Base-by-base conservation (phyloP, 1,140 invertebrate genomes). In the Pseudomyrmex dendroicus region DNA sequence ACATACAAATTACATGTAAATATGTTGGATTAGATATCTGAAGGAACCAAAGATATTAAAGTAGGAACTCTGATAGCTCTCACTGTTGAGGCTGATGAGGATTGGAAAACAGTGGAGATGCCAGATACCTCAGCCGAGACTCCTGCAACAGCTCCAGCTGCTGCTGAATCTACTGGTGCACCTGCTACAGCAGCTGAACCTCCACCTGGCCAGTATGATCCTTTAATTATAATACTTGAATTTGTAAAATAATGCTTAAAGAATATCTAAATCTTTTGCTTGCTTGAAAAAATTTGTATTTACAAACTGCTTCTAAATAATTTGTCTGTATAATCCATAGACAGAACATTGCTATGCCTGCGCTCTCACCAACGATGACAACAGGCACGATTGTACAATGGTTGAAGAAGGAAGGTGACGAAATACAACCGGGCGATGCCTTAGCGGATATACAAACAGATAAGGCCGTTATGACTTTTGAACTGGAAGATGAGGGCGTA, bases 371-470 rank as follows among this genome's bases (percentile, higher is more conserved):
- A 0, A 99, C 99, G 0, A 99, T 99, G 99, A 98, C 99, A 94
- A 96, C 96, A 91, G 99, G 99, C 35, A 99, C 98, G 2, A 98
- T 99, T 90, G 96, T 99, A 13, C 98, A 96, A 85, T 99, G 99
- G 99, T 96, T 98, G 87, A 99, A 99, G 94, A 99, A 99, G 91
- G 99, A 99, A 95, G 99, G 97, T 86, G 96, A 97, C 86, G 96
- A 96, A 63, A 94, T 95, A 96, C 12, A 96, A 94, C 94, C 91
- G 94, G 96, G 97, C 89, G 99, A 99, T 93, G 95, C 99, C 12
- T 94, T 99, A 48, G 99, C 98, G 80, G 99, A 99, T 95, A 99
- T 99, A 94, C 99, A 99, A 95, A 99, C 99, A 15, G 99, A 99
- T 91, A 99, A 99, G 95, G 99, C 99, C 0, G 99, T 99, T 0